phyloP scores from a whole-genome alignment of 2,888 invertebrate genomes.

The Fragum fragum region DNA sequence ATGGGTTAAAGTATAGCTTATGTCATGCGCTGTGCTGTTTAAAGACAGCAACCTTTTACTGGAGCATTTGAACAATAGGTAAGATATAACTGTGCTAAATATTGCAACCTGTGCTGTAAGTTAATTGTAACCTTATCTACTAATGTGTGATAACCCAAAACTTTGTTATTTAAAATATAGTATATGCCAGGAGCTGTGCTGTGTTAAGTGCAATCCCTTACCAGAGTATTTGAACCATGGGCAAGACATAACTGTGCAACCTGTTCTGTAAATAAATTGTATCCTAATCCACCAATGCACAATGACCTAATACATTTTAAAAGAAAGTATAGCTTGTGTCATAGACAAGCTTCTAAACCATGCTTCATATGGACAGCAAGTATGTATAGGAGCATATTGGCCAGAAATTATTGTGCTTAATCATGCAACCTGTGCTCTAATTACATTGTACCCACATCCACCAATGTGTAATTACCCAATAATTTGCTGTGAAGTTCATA shows the following conservation, averaged over 20 bases:
- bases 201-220: constrained; percentile 65
- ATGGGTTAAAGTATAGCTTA: too few species aligned
- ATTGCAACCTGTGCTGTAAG: constrained; percentile 71
- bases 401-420: constrained; percentile 71
- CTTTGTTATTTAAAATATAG: too few species aligned
- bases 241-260: constrained; percentile 72
- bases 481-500: too few species aligned
- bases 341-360: constrained; percentile 67
- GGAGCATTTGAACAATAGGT: constrained; percentile 71
- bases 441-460: too few species aligned
- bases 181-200: too few species aligned
- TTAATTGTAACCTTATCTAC: too few species aligned
- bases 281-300: too few species aligned
- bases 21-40: constrained; percentile 66
- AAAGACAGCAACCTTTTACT: constrained; percentile 63
- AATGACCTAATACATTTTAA: too few species aligned
- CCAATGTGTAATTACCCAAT: too few species aligned
- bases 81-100: constrained; percentile 70
- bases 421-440: constrained; percentile 70
- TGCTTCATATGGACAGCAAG: constrained; percentile 59
- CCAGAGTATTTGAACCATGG: constrained; percentile 68
- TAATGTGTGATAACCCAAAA: too few species aligned
- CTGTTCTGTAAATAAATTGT: constrained; percentile 70
- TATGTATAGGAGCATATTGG: constrained; percentile 73
- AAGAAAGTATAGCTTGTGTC: too few species aligned